Percentiles rank a stretch among this genome's conserved stretches.
These are phyloP conservation scores for Odocoileus hemionus DNA, from an alignment of 2,113 vertebrate genomes.

Conservation along the genomic window DNA sequence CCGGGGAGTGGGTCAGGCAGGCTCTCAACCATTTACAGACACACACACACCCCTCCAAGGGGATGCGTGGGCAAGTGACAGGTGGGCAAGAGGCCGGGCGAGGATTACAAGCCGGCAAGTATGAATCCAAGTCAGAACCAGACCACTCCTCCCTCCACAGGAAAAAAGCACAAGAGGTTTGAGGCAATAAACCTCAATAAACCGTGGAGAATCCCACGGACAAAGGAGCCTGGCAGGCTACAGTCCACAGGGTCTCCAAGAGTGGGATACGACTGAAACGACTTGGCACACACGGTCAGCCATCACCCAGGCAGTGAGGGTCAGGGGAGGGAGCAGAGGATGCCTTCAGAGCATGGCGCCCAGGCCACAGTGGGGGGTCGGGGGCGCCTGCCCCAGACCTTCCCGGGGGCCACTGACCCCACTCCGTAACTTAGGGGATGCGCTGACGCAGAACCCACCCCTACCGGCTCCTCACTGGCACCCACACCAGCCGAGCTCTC, in stretches of 20 bases:
- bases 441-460: not conserved
- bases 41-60: not conserved
- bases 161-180: not conserved
- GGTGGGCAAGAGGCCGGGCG: not conserved
- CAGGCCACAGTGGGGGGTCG: accelerated
- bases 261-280: not conserved
- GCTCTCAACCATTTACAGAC: not conserved
- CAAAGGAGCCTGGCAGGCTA: not conserved
- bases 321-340: not conserved
- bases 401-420: not conserved
- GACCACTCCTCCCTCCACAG: too few relatives aligned
- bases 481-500: not conserved
- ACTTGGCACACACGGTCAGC: not conserved
- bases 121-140: not conserved
- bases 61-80: not conserved
- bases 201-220: not conserved
- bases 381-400: not conserved
- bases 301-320: not conserved
- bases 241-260: not conserved
- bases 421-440: not conserved
- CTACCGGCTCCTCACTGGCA: not conserved
- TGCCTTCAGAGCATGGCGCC: not conserved
- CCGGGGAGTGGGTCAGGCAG: not conserved
- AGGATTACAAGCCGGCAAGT: not conserved
- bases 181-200: not conserved